These are phyloP conservation scores for Rhabdomys dilectus DNA, from an alignment of 2,113 vertebrate species.

Conservation along the genomic window DNA sequence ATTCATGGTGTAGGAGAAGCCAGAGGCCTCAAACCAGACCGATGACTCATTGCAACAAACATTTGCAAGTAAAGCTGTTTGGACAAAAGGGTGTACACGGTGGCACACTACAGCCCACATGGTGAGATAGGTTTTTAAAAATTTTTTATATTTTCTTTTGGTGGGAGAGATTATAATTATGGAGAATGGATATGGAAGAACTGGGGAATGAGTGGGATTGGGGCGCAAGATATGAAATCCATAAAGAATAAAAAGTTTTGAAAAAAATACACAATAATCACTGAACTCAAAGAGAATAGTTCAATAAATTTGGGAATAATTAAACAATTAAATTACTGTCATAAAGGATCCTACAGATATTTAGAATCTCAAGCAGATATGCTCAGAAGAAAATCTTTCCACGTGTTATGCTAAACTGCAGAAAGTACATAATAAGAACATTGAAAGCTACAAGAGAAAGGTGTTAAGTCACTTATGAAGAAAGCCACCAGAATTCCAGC, in stretches of 20 bases:
- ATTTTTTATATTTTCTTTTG: not conserved
- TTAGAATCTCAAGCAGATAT: not conserved
- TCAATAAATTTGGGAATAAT: not conserved
- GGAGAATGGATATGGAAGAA: not conserved
- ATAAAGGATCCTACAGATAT: not conserved
- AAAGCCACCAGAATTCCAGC: not conserved
- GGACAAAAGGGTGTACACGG: too few species aligned
- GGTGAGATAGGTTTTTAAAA: not conserved
- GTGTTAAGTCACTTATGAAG: not conserved
- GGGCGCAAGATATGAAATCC: not conserved
- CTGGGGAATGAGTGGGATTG: not conserved
- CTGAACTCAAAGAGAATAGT: not conserved
- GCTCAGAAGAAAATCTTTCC: not conserved
- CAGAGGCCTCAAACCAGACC: not conserved
- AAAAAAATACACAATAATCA: not conserved
- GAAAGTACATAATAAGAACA: not conserved
- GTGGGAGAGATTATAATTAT: not conserved
- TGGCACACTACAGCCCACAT: not conserved
- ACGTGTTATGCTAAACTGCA: not conserved
- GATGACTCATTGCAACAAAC: not conserved
- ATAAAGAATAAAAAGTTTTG: not conserved
- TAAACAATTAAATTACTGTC: not conserved
- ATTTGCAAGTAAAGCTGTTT: too few species aligned
- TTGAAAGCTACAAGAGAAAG: not conserved
- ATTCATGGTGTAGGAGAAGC: not conserved